Conservation (phyloP, 2,888 invertebrate species). For the Atethmia centrago region DNA sequence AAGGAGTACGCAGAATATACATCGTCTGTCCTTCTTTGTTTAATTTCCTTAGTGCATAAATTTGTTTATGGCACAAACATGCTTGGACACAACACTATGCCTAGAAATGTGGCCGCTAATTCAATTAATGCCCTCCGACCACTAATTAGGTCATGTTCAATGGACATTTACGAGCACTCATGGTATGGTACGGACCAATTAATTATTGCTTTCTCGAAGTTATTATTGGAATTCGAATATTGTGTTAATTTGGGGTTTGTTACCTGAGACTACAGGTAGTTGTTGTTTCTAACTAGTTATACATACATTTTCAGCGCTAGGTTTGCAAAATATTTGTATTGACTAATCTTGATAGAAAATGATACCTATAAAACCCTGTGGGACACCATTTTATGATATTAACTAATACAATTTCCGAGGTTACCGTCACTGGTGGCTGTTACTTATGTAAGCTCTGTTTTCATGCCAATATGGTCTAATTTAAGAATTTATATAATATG, state of each 20-base stretch:
- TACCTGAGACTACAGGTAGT: background rate
- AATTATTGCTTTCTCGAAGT: conserved; percentile 52
- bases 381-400: background rate
- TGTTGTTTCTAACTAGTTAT: background rate
- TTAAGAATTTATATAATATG: too few species aligned
- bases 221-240: conserved; percentile 39
- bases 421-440: background rate
- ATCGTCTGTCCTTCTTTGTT: background rate
- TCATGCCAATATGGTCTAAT: too few species aligned
- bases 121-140: conserved; percentile 46
- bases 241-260: conserved; percentile 2
- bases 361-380: background rate
- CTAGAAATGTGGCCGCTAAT: conserved; percentile 47
- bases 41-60: conserved; percentile 22
- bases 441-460: background rate
- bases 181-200: conserved; percentile 35
- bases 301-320: background rate
- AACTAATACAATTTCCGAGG: background rate
- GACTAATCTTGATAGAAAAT: background rate
- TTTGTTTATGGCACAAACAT: conserved; percentile 43
- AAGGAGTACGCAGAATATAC: background rate
- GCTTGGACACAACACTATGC: conserved; percentile 22
- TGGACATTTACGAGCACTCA: conserved; percentile 55
- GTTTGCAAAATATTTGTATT: background rate
- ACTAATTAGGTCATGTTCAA: conserved; percentile 55